Base-by-base conservation (phyloP, 2,888 invertebrate genomes). In the Acheta domesticus region DNA sequence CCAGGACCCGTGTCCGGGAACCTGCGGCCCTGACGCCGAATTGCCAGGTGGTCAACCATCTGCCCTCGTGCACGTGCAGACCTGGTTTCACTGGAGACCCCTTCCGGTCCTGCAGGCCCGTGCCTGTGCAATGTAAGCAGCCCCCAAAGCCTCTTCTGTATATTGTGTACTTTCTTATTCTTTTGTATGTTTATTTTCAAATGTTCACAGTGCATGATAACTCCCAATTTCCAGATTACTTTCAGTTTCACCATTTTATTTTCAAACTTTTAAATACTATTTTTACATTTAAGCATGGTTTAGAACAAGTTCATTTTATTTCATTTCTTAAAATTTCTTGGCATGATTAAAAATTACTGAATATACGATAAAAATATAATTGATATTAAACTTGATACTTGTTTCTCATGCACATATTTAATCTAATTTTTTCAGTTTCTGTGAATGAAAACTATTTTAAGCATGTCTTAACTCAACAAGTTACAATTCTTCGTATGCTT, bases 71-170 rank as follows among this genome's bases (percentile, higher is more conserved):
- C 84, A 90, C 90, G 78, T 94, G 94, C 84, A 89, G 89, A 81
- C 83, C 87, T 78, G 91, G 91, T 78, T 90, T 89, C 83, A 92
- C 91, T 77, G 94, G 94, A 76, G 92, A 94, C 88, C 93, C 94
- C 11, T 93, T 93, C 84, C 88, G 21, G 87, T 88, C 19, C 23
- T 79, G 79, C 49, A 79, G 77, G 74, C 79, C 74, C 21, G 77
- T 77, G 49, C 79, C 36, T 79, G 49, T 77, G 16, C 79, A 79
- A 77, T 79, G 79, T 79, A 79, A 79, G 79, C 23, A 49, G 36
- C 75, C 36, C 16, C 14, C 62, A 14, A 12, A 12, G 8, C 62
- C 62, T 36, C 36, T 36, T 36, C 36, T 36, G 36, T 20, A n/a
- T 12, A 48, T 8, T 75, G 36, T 21, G 20, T 78, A 2, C 11